Evolutionary conservation across 2,113 vertebrate genomes (phyloP), one percentile per base, ranked within the genome.

Genomic region (Lophotis ruficrista): DNA sequence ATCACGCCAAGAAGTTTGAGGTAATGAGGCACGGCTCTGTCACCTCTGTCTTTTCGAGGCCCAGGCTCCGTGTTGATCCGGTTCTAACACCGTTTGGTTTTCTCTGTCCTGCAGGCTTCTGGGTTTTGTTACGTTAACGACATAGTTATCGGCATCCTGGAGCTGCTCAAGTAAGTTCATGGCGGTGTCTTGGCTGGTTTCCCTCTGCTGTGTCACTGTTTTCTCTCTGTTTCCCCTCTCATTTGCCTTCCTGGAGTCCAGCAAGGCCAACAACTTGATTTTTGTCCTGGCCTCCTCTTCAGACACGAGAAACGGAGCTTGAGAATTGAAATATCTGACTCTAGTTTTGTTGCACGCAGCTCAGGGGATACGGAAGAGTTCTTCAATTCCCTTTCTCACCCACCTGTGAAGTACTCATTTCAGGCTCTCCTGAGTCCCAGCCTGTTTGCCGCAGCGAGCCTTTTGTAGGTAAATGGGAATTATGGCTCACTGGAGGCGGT

Each of bases 1-100:
- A 99, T 94, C 99, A 99, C 13, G 99, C 99, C 61, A 99, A 99
- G 87, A 99, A 99, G 65, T 99, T 99, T 98, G 99, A 99, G 99
- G 99, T 99, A 96, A 97, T 45, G 77, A 62, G 28, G 25, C 45
- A 61, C n/a, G 37, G n/a, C 70, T 28, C 6, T 2, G 3, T 14
- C 64, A 78, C 2, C 30, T 53, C 4, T 33, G 23, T 45, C 18
- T 48, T 16, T 58, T 10, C 43, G 43, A 41, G 62, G 31, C 37
- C 62, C 22, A 5, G 53, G 30, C 30, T 89, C 24, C 64, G 14
- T 38, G 38, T 4, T 56, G 24, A n/a, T 82, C 51, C 28, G 1
- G 0, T 15, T 61, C 37, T 93, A 56, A 97, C 31, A 33, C 50
- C 61, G 2, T 41, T 96, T 24, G 93, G 12, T 93, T 93, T 97